Conservation (phyloP, 2,888 invertebrate genomes). For the Scaptomyza polygonia region DNA sequence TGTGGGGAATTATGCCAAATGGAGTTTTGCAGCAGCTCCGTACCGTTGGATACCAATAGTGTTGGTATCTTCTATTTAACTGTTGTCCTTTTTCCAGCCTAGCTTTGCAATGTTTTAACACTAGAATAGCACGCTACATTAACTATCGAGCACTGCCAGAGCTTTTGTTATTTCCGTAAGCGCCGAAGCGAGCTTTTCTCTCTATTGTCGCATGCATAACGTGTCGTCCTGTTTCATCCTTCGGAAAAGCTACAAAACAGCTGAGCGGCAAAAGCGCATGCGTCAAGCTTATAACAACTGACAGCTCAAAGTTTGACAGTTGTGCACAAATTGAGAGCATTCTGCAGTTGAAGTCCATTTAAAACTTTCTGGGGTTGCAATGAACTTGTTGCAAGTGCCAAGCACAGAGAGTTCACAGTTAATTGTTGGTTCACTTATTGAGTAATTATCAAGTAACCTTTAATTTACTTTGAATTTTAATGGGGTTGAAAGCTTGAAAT, state of each 20-base stretch:
- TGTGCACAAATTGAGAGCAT: constrained; percentile 15
- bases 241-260: constrained; percentile 42
- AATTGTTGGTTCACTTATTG: constrained; percentile 22
- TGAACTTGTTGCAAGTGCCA: constrained; percentile 51
- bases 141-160: constrained; percentile 26
- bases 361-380: constrained; percentile 25
- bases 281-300: constrained; percentile 41
- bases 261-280: constrained; percentile 60
- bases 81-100: constrained; percentile 76
- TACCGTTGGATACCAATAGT: constrained; percentile 75
- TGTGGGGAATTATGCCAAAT: constrained; percentile 74
- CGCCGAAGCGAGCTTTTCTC: constrained; percentile 41
- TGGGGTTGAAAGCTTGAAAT: too few relatives aligned
- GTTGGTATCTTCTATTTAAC: constrained; percentile 78
- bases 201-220: constrained; percentile 28
- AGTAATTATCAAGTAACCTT: constrained; percentile 6
- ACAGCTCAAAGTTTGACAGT: constrained; percentile 36
- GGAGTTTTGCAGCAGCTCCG: constrained; percentile 58
- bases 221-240: constrained; percentile 62
- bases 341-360: background rate
- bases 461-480: background rate
- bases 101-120: constrained; percentile 76
- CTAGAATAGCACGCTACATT: constrained; percentile 57
- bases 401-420: constrained; percentile 4
- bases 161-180: constrained; percentile 28